Conservation (phyloP, 2,888 invertebrate genomes). For the Theristus sp. region DNA sequence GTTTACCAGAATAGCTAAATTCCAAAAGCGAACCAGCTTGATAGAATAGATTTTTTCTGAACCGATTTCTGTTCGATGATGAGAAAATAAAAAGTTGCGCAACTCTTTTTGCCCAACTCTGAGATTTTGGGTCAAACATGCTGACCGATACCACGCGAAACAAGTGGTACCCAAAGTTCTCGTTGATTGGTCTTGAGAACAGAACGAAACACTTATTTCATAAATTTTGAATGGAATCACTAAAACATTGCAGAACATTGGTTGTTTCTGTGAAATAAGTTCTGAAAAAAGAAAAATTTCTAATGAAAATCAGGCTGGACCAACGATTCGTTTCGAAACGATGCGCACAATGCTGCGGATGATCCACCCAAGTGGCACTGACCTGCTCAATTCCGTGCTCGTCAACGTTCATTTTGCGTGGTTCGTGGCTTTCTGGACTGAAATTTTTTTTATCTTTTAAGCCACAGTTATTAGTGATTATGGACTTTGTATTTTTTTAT, state of each 20-base stretch:
- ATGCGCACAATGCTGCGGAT: constrained; percentile 81
- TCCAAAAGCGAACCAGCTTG: too few relatives aligned
- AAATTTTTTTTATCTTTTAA: not conserved
- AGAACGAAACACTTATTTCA: not conserved
- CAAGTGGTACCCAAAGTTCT: not conserved
- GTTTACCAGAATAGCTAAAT: too few relatives aligned
- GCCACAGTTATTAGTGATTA: not conserved
- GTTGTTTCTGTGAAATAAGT: too few relatives aligned
- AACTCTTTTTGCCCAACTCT: too few relatives aligned
- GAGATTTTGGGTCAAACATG: too few relatives aligned
- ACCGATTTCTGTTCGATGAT: too few relatives aligned
- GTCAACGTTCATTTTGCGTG: constrained; percentile 33
- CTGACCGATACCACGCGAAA: too few relatives aligned
- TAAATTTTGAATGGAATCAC: too few relatives aligned
- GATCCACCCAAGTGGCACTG: constrained; percentile 78
- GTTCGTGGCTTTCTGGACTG: constrained; percentile 19
- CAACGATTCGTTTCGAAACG: constrained; percentile 88
- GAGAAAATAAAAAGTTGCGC: too few relatives aligned
- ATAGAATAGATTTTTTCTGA: too few relatives aligned
- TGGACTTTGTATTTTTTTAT: not conserved
- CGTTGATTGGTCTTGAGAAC: not conserved
- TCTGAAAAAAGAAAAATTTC: too few relatives aligned
- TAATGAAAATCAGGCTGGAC: constrained; percentile 78
- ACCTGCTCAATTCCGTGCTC: constrained; percentile 51
- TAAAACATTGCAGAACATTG: too few relatives aligned